Base-by-base conservation (phyloP, 2,113 vertebrate genomes). In the Percopsis transmontana region DNA sequence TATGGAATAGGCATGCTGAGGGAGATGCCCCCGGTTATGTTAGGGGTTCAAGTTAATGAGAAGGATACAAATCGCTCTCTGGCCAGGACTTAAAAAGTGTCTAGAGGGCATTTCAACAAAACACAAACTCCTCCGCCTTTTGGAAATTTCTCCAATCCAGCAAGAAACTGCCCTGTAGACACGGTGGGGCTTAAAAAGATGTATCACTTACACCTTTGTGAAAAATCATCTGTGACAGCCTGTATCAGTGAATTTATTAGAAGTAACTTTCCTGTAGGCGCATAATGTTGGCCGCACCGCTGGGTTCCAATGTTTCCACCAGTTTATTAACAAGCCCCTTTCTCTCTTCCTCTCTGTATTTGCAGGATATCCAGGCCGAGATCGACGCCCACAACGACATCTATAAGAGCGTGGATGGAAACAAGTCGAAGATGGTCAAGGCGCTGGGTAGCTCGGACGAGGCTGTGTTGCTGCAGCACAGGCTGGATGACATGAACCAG, bases 371-470 rank as follows among this genome's bases (percentile, higher is more conserved):
- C 85, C 97, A 99, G 90, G 97, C 97, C 0, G 97, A 99, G 91
- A 99, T 99, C 56, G 97, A 99, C 82, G 95, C 97, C 79, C 97
- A 99, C 83, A 99, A 97, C 93, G 97, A 99, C 87, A 97, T 99
- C 89, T 98, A 97, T 82, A 98, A 95, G 88, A 98, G 92, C 59
- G 95, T 98, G 83, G 97, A 99, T 41, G 94, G 95, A 58, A 98
- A 96, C 84, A 94, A 95, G 68, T 92, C 96, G 51, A 98, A 96
- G 88, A 98, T 98, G 97, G 95, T 98, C 72, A 98, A 97, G 86
- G 94, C 96, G 12, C 85, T 99, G 86, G 97, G 97, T 44, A 97
- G 92, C 77, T 96, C 97, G 0, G 97, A 99, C 60, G 97, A 99
- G 81, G 95, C 95, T 0, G 92, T 93, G 52, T 91, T 98, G 66